Evolutionary conservation across 2,797 vertebrate genomes (phyloP).

Genomic region (Hybognathus amarus): DNA sequence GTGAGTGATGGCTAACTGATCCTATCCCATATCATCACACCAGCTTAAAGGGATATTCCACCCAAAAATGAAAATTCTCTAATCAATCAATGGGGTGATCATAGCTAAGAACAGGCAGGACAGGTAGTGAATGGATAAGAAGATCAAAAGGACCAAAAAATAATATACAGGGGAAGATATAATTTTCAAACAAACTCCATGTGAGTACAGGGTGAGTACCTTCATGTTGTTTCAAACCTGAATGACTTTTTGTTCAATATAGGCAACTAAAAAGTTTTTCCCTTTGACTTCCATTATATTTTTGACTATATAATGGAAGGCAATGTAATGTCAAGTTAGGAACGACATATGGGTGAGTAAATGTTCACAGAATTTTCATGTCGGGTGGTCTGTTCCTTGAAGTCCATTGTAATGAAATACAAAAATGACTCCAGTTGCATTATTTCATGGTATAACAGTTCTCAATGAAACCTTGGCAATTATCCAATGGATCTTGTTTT

Average conservation of each 20-base stretch:
- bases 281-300: neutral
- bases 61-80: neutral
- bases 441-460: neutral
- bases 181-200: no score
- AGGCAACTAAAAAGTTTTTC: neutral
- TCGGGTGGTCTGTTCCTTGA: neutral
- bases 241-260: neutral
- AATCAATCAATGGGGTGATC: neutral
- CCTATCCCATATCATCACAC: neutral
- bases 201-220: no score
- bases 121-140: no score
- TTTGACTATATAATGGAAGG: neutral
- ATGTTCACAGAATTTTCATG: neutral
- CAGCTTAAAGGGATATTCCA: neutral
- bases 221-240: neutral
- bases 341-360: neutral
- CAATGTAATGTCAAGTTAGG: neutral
- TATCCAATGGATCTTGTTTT: constrained; percentile 9
- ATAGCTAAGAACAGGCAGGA: no score
- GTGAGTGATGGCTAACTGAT: constrained; percentile 76
- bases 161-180: no score
- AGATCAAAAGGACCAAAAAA: no score
- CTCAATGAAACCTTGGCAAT: neutral
- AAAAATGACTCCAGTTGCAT: neutral
- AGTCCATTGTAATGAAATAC: neutral